Evolutionary conservation across 2,888 invertebrate species (phyloP).

Genomic region (Boloria selene): DNA sequence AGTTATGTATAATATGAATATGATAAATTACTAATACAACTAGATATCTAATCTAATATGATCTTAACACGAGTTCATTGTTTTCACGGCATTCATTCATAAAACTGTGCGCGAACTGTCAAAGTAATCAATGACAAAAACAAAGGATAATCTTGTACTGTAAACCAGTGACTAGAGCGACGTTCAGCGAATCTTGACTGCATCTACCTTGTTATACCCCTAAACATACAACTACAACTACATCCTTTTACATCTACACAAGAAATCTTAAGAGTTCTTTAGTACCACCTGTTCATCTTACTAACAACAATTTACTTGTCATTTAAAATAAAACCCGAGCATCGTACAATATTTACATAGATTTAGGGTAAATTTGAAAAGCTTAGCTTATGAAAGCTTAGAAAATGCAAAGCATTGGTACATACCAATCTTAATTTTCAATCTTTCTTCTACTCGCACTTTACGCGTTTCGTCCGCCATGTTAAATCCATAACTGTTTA

Average conservation of each 20-base stretch:
- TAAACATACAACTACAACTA: conserved; percentile 43
- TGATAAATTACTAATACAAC: conserved; percentile 41
- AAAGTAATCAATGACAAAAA: conserved; percentile 68
- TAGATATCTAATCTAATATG: conserved; percentile 65
- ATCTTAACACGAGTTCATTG: conserved; percentile 71
- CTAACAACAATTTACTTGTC: conserved; percentile 64
- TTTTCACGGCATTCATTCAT: conserved; percentile 75
- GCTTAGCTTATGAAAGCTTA: conserved; percentile 7
- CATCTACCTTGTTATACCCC: conserved; percentile 39
- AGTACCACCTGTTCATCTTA: conserved; percentile 77
- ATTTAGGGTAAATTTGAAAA: conserved; percentile 1
- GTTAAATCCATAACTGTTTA: conserved; percentile 91
- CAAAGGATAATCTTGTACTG: conserved; percentile 55
- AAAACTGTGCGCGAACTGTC: conserved; percentile 72
- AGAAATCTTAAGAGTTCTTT: conserved; percentile 34
- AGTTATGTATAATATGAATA: conserved; percentile 4
- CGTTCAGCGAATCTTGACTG: conserved; percentile 27
- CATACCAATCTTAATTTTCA: conserved; percentile 97
- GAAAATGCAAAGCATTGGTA: conserved; percentile 56
- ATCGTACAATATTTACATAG: conserved; percentile 2
- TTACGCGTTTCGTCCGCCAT: conserved; percentile 95
- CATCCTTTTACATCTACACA: conserved; percentile 57
- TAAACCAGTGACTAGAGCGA: conserved; percentile 1
- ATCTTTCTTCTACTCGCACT: conserved; percentile 95
- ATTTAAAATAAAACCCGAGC: conserved; percentile 21